Evolutionary conservation across 1,140 invertebrate genomes (phyloP).

Genomic region (Caenorhabditis tropicalis): DNA sequence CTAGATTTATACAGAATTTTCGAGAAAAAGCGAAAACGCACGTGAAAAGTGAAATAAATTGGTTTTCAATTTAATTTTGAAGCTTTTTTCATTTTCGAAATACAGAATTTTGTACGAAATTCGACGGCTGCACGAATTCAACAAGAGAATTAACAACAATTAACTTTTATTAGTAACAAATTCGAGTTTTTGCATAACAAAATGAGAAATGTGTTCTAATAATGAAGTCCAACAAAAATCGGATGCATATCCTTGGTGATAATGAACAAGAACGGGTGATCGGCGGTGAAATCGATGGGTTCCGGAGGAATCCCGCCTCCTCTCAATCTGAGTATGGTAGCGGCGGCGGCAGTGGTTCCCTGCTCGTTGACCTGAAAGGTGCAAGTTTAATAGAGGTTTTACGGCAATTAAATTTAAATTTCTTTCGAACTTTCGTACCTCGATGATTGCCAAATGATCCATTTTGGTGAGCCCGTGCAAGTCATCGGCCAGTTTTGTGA

Average conservation of each 20-base stretch:
- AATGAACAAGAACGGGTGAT: slow-evolving; percentile 23
- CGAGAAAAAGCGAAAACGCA: no score
- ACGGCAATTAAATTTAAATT: neutral
- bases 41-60: no score
- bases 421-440: neutral
- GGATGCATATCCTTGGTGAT: neutral
- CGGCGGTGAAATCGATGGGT: neutral
- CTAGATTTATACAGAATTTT: no score
- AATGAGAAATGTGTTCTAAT: no score
- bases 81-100: no score
- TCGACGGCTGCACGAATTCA: no score
- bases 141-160: no score
- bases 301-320: neutral
- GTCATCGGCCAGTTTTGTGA: neutral
- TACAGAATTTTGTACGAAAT: no score
- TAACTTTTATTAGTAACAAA: no score
- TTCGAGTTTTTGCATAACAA: no score
- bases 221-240: no score
- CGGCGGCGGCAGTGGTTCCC: slow-evolving; percentile 17
- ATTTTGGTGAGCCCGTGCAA: neutral
- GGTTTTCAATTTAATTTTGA: no score
- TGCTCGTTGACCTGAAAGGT: slow-evolving; percentile 9
- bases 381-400: neutral
- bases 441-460: slow-evolving; percentile 42
- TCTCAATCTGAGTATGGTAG: neutral